A percentile compares a stretch with the other conserved stretches of the same genome.
Conservation (phyloP, 2,888 invertebrate species). For the Heteromyza rotundicornis region DNA sequence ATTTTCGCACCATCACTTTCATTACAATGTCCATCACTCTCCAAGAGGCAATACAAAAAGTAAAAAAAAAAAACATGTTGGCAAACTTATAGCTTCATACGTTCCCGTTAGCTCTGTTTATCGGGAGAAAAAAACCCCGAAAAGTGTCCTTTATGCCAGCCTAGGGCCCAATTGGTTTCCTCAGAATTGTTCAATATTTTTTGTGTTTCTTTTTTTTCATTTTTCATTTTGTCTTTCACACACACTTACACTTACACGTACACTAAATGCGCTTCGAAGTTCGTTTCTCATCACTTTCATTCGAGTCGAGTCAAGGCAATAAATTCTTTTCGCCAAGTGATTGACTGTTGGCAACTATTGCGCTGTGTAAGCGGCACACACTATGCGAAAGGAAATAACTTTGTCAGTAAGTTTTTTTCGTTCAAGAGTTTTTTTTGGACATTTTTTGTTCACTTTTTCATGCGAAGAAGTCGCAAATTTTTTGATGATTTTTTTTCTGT, state of each 20-base stretch:
- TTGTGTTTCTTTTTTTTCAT: too few species aligned
- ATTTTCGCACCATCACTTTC: not conserved
- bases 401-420: not conserved
- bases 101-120: not conserved
- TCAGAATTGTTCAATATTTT: not conserved
- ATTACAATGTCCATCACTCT: not conserved
- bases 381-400: slow-evolving; percentile 25
- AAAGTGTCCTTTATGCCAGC: not conserved
- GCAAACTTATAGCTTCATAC: too few species aligned
- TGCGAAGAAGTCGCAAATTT: slow-evolving; percentile 10
- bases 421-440: not conserved
- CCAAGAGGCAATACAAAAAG: not conserved
- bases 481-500: slow-evolving; percentile 11
- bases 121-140: too few species aligned
- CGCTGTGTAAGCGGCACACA: not conserved
- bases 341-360: not conserved
- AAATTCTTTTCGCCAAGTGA: not conserved
- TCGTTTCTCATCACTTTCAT: not conserved
- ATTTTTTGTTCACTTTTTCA: slow-evolving; percentile 15
- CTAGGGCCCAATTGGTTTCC: not conserved
- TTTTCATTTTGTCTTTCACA: too few species aligned
- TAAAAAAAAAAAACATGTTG: too few species aligned
- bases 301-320: not conserved
- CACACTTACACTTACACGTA: too few species aligned
- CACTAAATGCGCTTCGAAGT: not conserved